Conservation (phyloP, 2,797 vertebrate species). For the Tolypeutes matacus region DNA sequence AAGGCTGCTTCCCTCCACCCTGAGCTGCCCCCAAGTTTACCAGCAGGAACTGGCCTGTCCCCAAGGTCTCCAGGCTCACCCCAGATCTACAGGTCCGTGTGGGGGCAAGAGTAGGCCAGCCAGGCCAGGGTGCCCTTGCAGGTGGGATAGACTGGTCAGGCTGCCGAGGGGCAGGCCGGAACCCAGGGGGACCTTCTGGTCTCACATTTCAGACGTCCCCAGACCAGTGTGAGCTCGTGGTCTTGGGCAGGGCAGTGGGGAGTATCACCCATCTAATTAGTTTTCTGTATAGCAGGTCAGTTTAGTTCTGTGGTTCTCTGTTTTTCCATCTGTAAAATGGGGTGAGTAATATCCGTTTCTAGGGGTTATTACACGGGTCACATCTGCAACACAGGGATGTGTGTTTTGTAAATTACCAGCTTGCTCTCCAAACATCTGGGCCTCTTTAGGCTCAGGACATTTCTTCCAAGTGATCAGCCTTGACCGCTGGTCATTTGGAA, state of each 20-base stretch:
- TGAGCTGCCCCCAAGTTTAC: too few species aligned
- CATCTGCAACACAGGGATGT: rapidly evolving
- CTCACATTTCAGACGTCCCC: background rate
- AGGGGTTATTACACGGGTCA: background rate
- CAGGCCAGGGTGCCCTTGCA: too few species aligned
- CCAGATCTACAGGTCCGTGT: too few species aligned
- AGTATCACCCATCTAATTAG: background rate
- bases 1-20: too few species aligned
- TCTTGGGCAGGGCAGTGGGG: too few species aligned
- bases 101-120: too few species aligned
- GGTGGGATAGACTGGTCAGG: too few species aligned
- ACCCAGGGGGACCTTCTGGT: rapidly evolving
- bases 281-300: background rate
- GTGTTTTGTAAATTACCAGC: background rate
- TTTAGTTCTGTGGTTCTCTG: background rate
- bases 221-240: background rate
- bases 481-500: background rate
- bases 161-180: background rate
- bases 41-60: too few species aligned
- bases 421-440: background rate
- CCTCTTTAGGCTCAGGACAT: background rate
- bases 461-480: background rate
- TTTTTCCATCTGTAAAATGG: too few species aligned
- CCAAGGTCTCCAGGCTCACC: too few species aligned
- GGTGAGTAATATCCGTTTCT: background rate